Conservation (phyloP, 2,113 vertebrate genomes). For the Mesembrinibis cayennensis region DNA sequence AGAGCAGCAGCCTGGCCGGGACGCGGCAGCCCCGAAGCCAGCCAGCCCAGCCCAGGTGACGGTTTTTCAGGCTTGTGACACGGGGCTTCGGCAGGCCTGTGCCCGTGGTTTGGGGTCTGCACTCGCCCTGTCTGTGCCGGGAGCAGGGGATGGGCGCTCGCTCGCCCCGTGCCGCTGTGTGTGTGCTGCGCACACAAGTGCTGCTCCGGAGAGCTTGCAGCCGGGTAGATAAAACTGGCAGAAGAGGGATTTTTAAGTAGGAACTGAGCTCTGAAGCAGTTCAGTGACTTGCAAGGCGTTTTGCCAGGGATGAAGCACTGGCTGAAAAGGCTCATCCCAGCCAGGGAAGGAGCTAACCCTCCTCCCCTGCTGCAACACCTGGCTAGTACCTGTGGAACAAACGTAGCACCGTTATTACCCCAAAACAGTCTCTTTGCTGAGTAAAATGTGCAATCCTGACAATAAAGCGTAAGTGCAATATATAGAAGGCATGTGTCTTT, state of each 20-base stretch:
- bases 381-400: too few relatives aligned
- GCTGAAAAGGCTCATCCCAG: background rate
- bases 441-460: background rate
- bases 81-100: background rate
- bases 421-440: background rate
- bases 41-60: background rate
- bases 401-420: rapidly evolving
- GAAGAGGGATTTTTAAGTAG: background rate
- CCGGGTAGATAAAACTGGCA: background rate
- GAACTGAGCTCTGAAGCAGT: background rate
- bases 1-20: too few relatives aligned
- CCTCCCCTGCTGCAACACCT: background rate
- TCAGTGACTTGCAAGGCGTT: background rate
- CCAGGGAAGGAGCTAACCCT: background rate
- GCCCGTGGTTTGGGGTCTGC: background rate
- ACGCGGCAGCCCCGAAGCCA: background rate
- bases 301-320: background rate
- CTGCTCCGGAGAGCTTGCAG: background rate
- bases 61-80: background rate
- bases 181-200: background rate
- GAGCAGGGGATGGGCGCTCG: background rate
- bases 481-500: background rate
- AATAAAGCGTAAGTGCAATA: background rate
- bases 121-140: background rate
- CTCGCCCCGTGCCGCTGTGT: background rate